phyloP scores from a whole-genome alignment of 2,113 vertebrate genomes.

The Stegostoma tigrinum region DNA sequence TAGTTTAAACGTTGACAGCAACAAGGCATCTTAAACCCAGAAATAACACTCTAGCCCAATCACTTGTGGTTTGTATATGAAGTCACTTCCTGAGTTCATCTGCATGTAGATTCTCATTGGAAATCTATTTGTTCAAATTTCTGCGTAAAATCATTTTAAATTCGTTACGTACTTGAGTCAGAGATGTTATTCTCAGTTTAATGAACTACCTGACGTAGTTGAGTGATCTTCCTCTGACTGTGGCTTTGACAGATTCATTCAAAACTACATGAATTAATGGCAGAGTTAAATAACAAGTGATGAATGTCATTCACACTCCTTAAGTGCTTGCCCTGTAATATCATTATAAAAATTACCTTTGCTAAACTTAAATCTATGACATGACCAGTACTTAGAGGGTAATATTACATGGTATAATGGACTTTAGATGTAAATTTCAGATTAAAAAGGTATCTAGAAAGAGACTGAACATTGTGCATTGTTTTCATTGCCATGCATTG shows the following conservation, averaged over 20 bases:
- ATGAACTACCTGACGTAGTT: not conserved
- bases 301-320: not conserved
- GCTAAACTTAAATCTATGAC: not conserved
- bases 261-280: not conserved
- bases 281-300: not conserved
- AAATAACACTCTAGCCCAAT: not conserved
- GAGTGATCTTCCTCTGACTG: not conserved
- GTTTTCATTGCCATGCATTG: not conserved
- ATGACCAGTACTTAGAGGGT: not conserved
- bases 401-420: not conserved
- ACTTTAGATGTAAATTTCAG: not conserved
- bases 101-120: not conserved
- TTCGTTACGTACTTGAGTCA: not conserved
- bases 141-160: not conserved
- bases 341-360: not conserved
- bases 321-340: not conserved
- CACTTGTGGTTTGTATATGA: not conserved
- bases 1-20: not conserved
- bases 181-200: not conserved
- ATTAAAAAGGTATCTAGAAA: not conserved
- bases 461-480: not conserved
- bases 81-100: not conserved
- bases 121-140: slow-evolving; percentile 7
- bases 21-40: not conserved
- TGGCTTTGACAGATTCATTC: not conserved